Evolutionary conservation across 2,113 vertebrate species (phyloP).

Genomic region (Tenebrosternarchus preto): DNA sequence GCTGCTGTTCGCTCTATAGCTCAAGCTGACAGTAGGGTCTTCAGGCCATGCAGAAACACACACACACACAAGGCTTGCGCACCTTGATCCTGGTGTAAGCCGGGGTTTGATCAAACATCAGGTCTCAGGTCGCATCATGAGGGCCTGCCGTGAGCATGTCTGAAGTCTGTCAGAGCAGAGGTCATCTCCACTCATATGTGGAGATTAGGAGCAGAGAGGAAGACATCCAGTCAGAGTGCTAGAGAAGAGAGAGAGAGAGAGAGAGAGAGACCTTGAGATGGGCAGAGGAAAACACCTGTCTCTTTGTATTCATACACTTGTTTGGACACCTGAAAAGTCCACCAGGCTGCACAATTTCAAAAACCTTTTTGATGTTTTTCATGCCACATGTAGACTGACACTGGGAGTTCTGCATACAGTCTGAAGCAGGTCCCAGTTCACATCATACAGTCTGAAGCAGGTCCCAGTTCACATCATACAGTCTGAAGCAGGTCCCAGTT

Average conservation of each 20-base stretch:
- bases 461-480: background rate
- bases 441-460: no score
- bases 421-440: background rate
- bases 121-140: conserved; percentile 37
- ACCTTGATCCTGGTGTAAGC: conserved; percentile 45
- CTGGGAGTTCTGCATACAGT: background rate
- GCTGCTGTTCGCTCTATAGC: conserved; percentile 1
- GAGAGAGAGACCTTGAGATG: conserved; percentile 2
- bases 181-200: conserved; percentile 46
- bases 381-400: background rate
- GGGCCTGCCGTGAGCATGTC: conserved; percentile 29
- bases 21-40: conserved; percentile 8
- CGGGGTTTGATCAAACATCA: conserved; percentile 50
- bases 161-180: conserved; percentile 44
- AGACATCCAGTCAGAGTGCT: conserved; percentile 17
- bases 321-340: conserved; percentile 33
- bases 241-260: background rate
- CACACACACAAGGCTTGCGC: conserved; percentile 35
- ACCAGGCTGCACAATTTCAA: background rate
- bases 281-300: conserved; percentile 35
- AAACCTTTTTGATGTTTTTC: background rate
- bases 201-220: conserved; percentile 17
- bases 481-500: background rate
- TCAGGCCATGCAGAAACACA: conserved; percentile 34
- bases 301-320: conserved; percentile 20